These are phyloP conservation scores for Stictonetta naevosa DNA, from an alignment of 2,113 vertebrate genomes.

Conservation along the genomic window DNA sequence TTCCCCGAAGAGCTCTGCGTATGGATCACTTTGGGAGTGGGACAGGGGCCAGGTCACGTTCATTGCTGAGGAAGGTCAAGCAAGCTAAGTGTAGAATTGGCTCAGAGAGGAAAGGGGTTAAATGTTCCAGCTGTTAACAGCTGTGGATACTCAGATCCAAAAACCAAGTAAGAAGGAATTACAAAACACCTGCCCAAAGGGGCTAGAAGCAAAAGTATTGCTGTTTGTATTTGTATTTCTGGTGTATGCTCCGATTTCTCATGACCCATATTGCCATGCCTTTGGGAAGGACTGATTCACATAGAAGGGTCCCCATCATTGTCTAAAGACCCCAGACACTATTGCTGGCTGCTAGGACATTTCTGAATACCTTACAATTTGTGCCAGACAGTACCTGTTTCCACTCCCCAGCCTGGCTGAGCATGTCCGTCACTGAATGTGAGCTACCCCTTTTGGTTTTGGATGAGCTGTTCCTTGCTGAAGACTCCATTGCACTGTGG, in stretches of 20 bases:
- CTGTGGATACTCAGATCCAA: neutral
- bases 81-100: neutral
- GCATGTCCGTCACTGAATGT: neutral
- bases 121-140: neutral
- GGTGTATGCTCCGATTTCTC: neutral
- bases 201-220: neutral
- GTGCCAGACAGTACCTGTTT: neutral
- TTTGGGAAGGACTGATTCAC: neutral
- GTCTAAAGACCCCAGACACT: neutral
- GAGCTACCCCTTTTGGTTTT: neutral
- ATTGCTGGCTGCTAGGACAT: neutral
- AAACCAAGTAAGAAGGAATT: neutral
- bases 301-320: neutral
- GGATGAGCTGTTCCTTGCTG: neutral
- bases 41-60: neutral
- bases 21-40: neutral
- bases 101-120: neutral
- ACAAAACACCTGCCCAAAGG: neutral
- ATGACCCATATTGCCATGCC: rapidly evolving
- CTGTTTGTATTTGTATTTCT: neutral
- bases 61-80: neutral
- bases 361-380: neutral
- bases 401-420: neutral
- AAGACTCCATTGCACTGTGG: neutral
- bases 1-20: neutral